Conservation (phyloP, 2,797 vertebrate species). For the Liparis tanakae region DNA sequence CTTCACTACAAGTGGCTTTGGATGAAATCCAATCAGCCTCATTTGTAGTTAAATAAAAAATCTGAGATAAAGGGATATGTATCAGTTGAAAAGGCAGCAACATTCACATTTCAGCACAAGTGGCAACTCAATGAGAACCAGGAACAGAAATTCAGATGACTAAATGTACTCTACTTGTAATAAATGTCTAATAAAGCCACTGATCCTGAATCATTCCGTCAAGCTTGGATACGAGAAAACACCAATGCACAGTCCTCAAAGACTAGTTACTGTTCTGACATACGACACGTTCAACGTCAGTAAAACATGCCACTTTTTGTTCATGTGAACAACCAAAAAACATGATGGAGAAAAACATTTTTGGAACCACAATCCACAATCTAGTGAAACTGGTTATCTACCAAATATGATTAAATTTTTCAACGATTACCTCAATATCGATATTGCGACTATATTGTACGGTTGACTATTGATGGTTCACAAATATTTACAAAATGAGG, state of each 20-base stretch:
- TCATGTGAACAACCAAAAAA: neutral
- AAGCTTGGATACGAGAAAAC: neutral
- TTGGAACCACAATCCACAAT: neutral
- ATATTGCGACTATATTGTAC: neutral
- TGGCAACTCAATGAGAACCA: neutral
- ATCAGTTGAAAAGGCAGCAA: neutral
- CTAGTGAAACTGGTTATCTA: neutral
- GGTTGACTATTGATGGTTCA: neutral
- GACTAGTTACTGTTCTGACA: neutral
- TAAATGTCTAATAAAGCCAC: neutral
- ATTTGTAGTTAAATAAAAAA: neutral
- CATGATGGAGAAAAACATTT: neutral
- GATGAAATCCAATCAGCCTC: conserved; percentile 3
- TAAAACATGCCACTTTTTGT: neutral
- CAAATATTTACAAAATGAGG: no score
- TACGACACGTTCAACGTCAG: neutral
- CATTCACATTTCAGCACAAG: neutral
- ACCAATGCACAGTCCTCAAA: neutral
- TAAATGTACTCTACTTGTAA: neutral
- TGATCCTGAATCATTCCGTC: neutral
- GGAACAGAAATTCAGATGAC: neutral
- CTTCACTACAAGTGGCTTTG: neutral
- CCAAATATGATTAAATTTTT: neutral
- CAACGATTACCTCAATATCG: neutral
- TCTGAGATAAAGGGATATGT: neutral